A percentile compares a stretch with the other conserved stretches of the same genome.
These are phyloP conservation scores for Chironomus riparius DNA, from an alignment of 2,888 invertebrate genomes.

Conservation along the genomic window DNA sequence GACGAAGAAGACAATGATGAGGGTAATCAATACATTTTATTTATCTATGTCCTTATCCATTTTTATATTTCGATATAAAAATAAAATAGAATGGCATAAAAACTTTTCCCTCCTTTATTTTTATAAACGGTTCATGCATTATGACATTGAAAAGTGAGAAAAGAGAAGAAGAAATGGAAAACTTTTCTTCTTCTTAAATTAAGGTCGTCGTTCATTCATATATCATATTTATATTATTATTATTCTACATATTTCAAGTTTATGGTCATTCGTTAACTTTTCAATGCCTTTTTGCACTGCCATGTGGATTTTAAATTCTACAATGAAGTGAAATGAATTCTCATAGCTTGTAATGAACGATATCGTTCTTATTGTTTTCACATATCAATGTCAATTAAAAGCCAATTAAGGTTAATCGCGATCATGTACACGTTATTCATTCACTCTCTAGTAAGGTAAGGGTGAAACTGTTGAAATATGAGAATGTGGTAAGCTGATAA, in stretches of 20 bases:
- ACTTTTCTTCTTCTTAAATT: neutral
- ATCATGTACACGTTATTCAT: neutral
- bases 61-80: too few species aligned
- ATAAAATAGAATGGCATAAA: too few species aligned
- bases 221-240: neutral
- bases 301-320: neutral
- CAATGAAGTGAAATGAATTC: neutral
- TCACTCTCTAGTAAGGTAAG: neutral
- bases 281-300: too few species aligned
- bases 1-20: too few species aligned
- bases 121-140: neutral
- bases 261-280: too few species aligned
- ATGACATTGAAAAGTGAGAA: neutral
- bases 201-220: neutral
- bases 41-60: too few species aligned
- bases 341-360: neutral
- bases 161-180: neutral
- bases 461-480: neutral
- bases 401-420: slow-evolving; percentile 13
- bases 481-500: neutral
- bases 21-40: too few species aligned
- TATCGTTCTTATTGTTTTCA: neutral
- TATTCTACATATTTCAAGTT: too few species aligned
- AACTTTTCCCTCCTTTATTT: too few species aligned
- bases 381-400: slow-evolving; percentile 22